These are phyloP conservation scores for Danio aesculapii DNA, from an alignment of 2,797 vertebrate genomes.

Conservation along the genomic window DNA sequence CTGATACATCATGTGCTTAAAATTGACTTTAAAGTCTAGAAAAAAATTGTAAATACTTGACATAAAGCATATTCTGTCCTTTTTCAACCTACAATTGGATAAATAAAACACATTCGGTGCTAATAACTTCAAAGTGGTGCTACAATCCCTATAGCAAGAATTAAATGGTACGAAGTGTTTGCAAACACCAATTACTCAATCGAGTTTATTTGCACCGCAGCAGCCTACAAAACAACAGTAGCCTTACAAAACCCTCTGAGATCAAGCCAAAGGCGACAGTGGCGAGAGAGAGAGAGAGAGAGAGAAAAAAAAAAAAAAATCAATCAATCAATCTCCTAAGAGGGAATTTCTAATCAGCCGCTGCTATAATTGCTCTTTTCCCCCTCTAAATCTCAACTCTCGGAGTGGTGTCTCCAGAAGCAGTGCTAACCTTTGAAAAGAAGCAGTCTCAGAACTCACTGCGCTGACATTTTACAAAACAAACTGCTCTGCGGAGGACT, in stretches of 20 bases:
- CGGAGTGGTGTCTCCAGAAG: slow-evolving; percentile 11
- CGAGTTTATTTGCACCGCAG: neutral
- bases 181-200: slow-evolving; percentile 17
- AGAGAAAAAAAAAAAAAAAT: neutral
- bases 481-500: slow-evolving; percentile 25
- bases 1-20: no score
- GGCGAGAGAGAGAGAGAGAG: neutral
- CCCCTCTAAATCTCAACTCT: slow-evolving; percentile 24
- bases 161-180: neutral
- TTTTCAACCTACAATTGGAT: neutral
- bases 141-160: neutral
- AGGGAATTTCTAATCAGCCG: slow-evolving; percentile 22
- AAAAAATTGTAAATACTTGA: no score
- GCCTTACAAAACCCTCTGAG: slow-evolving; percentile 1
- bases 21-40: no score
- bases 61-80: neutral
- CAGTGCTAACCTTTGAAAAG: slow-evolving; percentile 41
- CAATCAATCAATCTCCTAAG: slow-evolving; percentile 39
- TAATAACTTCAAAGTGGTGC: neutral
- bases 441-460: slow-evolving; percentile 32
- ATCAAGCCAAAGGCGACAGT: slow-evolving; percentile 20
- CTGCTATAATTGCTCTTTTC: slow-evolving; percentile 16
- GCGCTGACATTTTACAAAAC: slow-evolving; percentile 43
- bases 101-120: neutral
- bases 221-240: neutral